A percentile compares a stretch with the other conserved stretches of the same genome.
These are phyloP conservation scores for Isoperla grammatica DNA, from an alignment of 2,888 invertebrate genomes.

Conservation along the genomic window DNA sequence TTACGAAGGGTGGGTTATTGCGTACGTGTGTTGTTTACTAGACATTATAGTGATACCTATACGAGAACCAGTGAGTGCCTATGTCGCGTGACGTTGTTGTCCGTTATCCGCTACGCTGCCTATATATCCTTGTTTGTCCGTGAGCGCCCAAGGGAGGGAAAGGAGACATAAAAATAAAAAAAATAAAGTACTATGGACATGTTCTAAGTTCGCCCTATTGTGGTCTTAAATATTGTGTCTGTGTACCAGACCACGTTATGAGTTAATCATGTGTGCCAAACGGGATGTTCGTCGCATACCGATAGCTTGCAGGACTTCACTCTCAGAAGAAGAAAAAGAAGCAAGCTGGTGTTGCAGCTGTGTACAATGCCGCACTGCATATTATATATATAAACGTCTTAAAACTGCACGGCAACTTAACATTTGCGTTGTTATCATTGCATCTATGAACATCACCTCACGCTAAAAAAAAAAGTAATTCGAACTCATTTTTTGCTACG, in stretches of 20 bases:
- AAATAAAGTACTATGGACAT: neutral
- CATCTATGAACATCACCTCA: neutral
- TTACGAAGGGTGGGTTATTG: no score
- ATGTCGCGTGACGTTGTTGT: neutral
- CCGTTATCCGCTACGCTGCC: neutral
- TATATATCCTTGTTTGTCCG: slow-evolving; percentile 2
- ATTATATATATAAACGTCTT: neutral
- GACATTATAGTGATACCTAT: neutral
- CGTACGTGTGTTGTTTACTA: neutral
- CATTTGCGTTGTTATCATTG: neutral
- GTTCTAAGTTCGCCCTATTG: neutral
- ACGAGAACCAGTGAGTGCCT: slow-evolving; percentile 18
- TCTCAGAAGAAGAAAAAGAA: neutral
- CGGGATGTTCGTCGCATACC: neutral
- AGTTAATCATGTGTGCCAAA: slow-evolving; percentile 12
- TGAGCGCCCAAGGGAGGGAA: neutral
- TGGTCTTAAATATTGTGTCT: neutral
- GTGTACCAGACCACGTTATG: neutral
- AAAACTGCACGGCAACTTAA: slow-evolving; percentile 1
- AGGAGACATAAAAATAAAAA: slow-evolving; percentile 3
- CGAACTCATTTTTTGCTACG: no score
- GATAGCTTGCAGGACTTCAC: neutral
- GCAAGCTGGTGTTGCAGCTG: neutral
- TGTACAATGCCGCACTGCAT: neutral
- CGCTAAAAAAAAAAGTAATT: no score